Conservation (phyloP, 1,140 invertebrate species). For the Chlorops oryzae region DNA sequence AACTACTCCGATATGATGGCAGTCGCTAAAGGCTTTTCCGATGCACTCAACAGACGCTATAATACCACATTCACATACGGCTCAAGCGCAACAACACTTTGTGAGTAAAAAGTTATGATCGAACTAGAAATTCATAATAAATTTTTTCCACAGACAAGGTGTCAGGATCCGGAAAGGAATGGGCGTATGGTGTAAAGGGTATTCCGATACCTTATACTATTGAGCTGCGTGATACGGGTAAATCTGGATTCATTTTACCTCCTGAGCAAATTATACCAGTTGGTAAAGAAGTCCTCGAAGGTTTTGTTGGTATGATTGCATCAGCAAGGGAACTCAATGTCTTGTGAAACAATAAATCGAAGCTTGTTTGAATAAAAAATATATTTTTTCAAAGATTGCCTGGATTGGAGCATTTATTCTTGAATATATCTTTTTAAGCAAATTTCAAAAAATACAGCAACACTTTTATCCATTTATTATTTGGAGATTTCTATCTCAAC, state of each 20-base stretch:
- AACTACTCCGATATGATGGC: slow-evolving; percentile 51
- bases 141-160: slow-evolving; percentile 45
- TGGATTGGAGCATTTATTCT: too few species aligned
- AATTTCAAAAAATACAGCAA: slow-evolving; percentile 4
- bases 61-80: slow-evolving; percentile 49
- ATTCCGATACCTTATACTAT: slow-evolving; percentile 65
- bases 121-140: neutral
- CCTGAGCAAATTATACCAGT: slow-evolving; percentile 67
- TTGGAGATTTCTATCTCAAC: slow-evolving; percentile 40
- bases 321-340: slow-evolving; percentile 48
- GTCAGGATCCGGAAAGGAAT: slow-evolving; percentile 60
- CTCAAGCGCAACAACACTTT: slow-evolving; percentile 50
- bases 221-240: slow-evolving; percentile 63
- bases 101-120: too few species aligned
- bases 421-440: too few species aligned
- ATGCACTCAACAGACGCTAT: slow-evolving; percentile 43
- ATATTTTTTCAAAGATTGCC: too few species aligned
- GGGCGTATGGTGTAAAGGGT: slow-evolving; percentile 60
- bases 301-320: slow-evolving; percentile 55
- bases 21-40: slow-evolving; percentile 48
- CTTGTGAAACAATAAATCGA: too few species aligned
- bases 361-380: too few species aligned
- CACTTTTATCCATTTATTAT: neutral
- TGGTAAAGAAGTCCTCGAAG: slow-evolving; percentile 62
- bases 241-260: slow-evolving; percentile 70